phyloP scores from a whole-genome alignment of 64 coral and sea anemone species.

The Montipora cactus region DNA sequence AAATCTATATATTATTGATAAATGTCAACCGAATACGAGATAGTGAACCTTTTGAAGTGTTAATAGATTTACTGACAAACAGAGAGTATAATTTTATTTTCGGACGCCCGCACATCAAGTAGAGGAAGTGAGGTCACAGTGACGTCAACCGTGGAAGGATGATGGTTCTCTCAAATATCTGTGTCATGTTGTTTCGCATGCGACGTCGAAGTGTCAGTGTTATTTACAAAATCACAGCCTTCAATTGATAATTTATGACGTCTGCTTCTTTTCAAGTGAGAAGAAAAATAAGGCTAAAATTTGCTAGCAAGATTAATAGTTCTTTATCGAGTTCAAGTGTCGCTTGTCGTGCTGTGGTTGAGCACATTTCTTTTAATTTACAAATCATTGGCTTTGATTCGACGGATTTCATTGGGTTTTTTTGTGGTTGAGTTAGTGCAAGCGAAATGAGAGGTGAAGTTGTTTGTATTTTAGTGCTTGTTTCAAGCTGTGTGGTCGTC shows the following conservation, averaged over 20 bases:
- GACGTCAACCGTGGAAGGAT: background rate
- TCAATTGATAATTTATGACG: background rate
- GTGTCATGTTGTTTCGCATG: background rate
- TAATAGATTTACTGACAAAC: too few species aligned
- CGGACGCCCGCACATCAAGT: background rate
- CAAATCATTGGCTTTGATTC: background rate
- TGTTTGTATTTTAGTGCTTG: background rate
- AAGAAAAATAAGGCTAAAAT: too few species aligned
- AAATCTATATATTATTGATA: too few species aligned
- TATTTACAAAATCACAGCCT: background rate
- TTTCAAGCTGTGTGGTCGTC: conserved; percentile 4
- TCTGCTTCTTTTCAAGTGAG: background rate
- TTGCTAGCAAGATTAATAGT: too few species aligned
- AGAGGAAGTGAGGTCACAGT: conserved; percentile 33
- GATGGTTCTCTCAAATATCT: background rate
- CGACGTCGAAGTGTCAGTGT: background rate
- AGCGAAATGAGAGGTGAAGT: background rate
- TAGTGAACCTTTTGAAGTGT: too few species aligned
- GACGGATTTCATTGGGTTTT: background rate
- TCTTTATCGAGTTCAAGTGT: background rate
- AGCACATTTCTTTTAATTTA: background rate
- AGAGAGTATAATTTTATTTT: too few species aligned
- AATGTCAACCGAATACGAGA: too few species aligned
- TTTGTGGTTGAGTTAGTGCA: background rate
- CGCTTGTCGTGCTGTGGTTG: background rate